These are phyloP conservation scores for Oreonectes daqikongensis DNA, from an alignment of 2,797 vertebrate species.

Conservation along the genomic window DNA sequence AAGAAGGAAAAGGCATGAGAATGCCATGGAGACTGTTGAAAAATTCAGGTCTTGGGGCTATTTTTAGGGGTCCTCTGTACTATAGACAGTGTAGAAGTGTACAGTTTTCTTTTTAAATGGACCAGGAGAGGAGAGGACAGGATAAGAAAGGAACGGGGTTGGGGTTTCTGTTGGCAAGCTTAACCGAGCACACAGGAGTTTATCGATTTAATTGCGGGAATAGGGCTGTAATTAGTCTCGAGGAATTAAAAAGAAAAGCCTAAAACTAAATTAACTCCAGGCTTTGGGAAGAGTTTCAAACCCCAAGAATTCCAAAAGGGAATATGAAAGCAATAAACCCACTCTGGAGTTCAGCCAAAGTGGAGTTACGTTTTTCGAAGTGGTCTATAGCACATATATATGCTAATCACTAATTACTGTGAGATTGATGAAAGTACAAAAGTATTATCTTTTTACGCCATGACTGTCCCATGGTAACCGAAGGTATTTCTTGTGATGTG, in stretches of 20 bases:
- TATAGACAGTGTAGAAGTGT: constrained; percentile 24
- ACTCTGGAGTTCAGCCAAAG: constrained; percentile 64
- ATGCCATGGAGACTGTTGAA: constrained; percentile 57
- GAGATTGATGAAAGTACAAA: too few relatives aligned
- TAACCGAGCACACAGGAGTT: constrained; percentile 70
- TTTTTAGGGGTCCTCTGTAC: constrained; percentile 69
- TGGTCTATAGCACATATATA: too few relatives aligned
- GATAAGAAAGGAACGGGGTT: constrained; percentile 36
- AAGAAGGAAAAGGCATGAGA: constrained; percentile 33
- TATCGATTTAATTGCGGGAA: constrained; percentile 76
- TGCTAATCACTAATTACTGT: too few relatives aligned
- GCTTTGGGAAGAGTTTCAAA: constrained; percentile 66
- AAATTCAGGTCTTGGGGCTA: constrained; percentile 64
- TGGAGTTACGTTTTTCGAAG: too few relatives aligned
- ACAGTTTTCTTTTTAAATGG: not conserved
- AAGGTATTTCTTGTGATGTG: too few relatives aligned
- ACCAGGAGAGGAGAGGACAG: constrained; percentile 43
- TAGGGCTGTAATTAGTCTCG: constrained; percentile 73
- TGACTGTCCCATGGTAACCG: too few relatives aligned
- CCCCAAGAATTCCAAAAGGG: constrained; percentile 76
- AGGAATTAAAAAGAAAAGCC: constrained; percentile 74
- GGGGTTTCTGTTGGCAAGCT: constrained; percentile 55
- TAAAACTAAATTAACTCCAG: constrained; percentile 77
- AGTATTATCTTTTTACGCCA: too few relatives aligned
- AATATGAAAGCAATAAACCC: constrained; percentile 56